Evolutionary conservation across 37 sponge, comb jelly and placozoan genomes (phyloP).

Genomic region (Halichondria panicea): DNA sequence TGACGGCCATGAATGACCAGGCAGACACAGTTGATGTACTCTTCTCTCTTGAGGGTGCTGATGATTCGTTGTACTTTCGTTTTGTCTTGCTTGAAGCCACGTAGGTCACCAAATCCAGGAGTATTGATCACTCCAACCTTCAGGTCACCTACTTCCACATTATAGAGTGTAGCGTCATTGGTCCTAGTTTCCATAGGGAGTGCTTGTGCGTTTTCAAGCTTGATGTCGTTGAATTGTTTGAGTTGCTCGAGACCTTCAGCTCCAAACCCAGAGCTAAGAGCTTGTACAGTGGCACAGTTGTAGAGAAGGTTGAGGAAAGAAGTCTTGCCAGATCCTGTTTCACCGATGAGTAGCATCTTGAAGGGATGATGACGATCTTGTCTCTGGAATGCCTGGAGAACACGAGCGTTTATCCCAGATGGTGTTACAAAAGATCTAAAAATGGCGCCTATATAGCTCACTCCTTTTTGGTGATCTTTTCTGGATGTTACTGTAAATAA

Average conservation of each 20-base stretch:
- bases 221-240: slow-evolving; percentile 22
- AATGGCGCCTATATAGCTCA: too few species aligned
- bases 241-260: not conserved
- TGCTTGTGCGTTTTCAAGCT: slow-evolving; percentile 17
- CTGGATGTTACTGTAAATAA: too few species aligned
- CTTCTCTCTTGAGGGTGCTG: too few species aligned
- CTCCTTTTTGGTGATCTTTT: too few species aligned
- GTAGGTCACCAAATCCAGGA: slow-evolving; percentile 31
- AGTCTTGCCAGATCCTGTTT: too few species aligned
- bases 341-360: too few species aligned
- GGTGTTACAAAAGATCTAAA: too few species aligned
- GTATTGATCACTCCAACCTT: slow-evolving; percentile 41
- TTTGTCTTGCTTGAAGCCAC: slow-evolving; percentile 35
- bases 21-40: too few species aligned
- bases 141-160: slow-evolving; percentile 2
- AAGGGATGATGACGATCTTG: slow-evolving; percentile 9
- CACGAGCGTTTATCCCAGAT: too few species aligned
- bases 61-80: slow-evolving; percentile 20
- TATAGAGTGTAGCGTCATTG: slow-evolving; percentile 11
- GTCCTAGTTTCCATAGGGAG: slow-evolving; percentile 40
- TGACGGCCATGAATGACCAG: too few species aligned
- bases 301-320: too few species aligned
- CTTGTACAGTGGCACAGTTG: not conserved
- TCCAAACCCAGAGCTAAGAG: not conserved
- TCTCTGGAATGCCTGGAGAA: not conserved